Base-by-base conservation (phyloP, 2,113 vertebrate species). In the Cinclus mexicanus region DNA sequence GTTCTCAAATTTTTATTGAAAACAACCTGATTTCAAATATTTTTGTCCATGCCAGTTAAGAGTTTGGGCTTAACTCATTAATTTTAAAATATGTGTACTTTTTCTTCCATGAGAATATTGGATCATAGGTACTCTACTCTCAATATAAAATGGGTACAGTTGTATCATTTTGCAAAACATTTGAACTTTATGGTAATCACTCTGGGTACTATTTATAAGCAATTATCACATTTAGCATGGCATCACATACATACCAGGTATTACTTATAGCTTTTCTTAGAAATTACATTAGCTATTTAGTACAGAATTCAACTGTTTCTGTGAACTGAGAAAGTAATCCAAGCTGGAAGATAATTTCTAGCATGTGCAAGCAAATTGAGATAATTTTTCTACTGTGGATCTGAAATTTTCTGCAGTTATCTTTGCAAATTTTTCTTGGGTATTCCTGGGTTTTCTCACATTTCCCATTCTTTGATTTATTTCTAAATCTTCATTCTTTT, bases 281-380 rank as follows among this genome's bases (percentile, higher is more conserved):
- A 19, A 50, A 50, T 33, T 1, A 76, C 20, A 33, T 85, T 46
- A 33, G 9, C 4, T 63, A 31, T 52, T 92, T 79, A 72, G 37
- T 59, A 57, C 11, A 57, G 16, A 76, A 63, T 17, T 53, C 25
- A 57, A 77, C 24, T 41, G 20, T 64, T 64, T 24, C 37, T 70
- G n/a, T 24, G 6, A 69, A 60, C 10, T 61, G 41, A 76, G 63
- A 80, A 86, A 83, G 46, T 39, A 80, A 46, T 57, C 5, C 14
- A 53, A 35, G 50, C 14, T 49, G 17, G 19, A 56, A 35, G 25
- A 42, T 8, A 79, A 56, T 37, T 88, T 84, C 55, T 61, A 84
- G 55, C 16, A 60, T 0, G 1, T 31, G n/a, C 33, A 72, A 41
- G 8, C 1, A 89, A 59, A 90, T 70, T 0, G 0, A 57, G 31